A percentile compares a stretch with the other conserved stretches of the same genome.
phyloP scores from a whole-genome alignment of 2,113 vertebrate species.

The Notothenia coriiceps region DNA sequence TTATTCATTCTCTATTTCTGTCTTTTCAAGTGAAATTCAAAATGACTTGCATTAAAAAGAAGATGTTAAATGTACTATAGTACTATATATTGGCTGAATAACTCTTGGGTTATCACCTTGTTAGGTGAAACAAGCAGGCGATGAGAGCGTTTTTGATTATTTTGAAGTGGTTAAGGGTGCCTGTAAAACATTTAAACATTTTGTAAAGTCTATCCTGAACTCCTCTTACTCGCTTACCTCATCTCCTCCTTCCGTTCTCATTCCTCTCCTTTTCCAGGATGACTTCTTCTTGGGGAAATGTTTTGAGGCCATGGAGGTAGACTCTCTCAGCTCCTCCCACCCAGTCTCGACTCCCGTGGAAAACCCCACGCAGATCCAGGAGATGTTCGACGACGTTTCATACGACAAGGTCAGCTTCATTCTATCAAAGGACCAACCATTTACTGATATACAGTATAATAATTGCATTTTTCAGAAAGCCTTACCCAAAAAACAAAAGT shows the following conservation, averaged over 20 bases:
- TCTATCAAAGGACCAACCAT: no score
- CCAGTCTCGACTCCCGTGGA: constrained; percentile 90
- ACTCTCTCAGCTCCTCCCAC: constrained; percentile 92
- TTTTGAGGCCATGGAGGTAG: constrained; percentile 91
- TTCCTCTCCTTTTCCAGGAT: constrained; percentile 76
- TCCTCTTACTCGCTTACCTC: neutral
- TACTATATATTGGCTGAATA: neutral
- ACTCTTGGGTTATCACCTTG: neutral
- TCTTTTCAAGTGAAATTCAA: neutral
- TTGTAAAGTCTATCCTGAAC: neutral
- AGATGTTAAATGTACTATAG: neutral
- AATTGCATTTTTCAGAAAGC: no score
- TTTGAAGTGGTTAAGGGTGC: no score
- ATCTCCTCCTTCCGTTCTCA: neutral
- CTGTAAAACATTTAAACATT: no score
- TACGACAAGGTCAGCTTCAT: constrained; percentile 88
- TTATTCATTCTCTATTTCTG: neutral
- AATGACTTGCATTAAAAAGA: neutral
- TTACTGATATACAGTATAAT: no score
- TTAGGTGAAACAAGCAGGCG: no score
- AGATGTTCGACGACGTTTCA: constrained; percentile 95
- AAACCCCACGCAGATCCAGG: constrained; percentile 90
- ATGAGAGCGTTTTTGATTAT: no score
- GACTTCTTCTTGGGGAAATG: constrained; percentile 90
- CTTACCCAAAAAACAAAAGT: no score